A percentile compares a stretch with the other conserved stretches of the same genome.
phyloP scores from a whole-genome alignment of 2,888 invertebrate genomes.

The Morpho helenor region DNA sequence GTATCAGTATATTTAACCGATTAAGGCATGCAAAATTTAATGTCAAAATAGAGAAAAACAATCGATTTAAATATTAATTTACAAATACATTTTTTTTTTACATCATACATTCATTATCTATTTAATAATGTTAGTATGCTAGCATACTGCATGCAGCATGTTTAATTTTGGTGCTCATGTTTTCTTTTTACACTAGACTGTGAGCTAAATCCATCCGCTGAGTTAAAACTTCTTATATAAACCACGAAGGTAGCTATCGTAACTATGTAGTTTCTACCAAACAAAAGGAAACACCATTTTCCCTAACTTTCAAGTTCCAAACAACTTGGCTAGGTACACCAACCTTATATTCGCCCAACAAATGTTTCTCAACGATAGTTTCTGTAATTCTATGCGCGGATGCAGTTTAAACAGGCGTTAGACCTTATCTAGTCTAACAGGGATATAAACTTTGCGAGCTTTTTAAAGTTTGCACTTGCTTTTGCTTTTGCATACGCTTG shows the following conservation, averaged over 20 bases:
- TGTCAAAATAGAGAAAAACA: too few species aligned
- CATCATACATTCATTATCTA: too few species aligned
- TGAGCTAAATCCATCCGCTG: too few species aligned
- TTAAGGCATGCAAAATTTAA: too few species aligned
- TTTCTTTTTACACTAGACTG: too few species aligned
- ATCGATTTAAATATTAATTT: too few species aligned
- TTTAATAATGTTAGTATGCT: too few species aligned
- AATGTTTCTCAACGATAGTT: conserved; percentile 9
- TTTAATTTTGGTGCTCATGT: too few species aligned
- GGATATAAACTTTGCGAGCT: conserved; percentile 14
- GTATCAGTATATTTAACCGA: too few species aligned
- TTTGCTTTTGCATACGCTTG: background rate
- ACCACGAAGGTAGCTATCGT: background rate
- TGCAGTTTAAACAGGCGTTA: conserved; percentile 15
- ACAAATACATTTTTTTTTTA: too few species aligned
- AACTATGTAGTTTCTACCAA: background rate
- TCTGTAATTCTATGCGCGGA: conserved; percentile 11
- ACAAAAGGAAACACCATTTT: background rate
- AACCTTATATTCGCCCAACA: conserved; percentile 4
- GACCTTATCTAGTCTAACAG: conserved; percentile 11
- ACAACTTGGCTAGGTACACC: conserved; percentile 2
- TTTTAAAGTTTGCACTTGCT: conserved; percentile 7
- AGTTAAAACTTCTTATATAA: background rate
- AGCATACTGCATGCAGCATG: too few species aligned
- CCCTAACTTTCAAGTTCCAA: conserved; percentile 5